phyloP scores from a whole-genome alignment of 2,797 vertebrate species.

The Melanogrammus aeglefinus region DNA sequence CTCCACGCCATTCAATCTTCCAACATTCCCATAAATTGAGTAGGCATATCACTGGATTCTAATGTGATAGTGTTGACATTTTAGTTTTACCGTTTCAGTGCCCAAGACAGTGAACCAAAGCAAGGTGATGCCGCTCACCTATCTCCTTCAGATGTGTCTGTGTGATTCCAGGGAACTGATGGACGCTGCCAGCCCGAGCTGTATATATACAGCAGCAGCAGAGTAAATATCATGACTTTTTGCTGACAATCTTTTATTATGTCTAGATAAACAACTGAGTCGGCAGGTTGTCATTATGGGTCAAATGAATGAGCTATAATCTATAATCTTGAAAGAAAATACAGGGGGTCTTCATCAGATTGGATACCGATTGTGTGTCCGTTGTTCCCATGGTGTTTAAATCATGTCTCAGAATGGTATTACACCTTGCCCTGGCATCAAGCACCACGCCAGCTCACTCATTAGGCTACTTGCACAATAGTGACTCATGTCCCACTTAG shows the following conservation, averaged over 20 bases:
- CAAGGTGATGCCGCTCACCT: slow-evolving; percentile 68
- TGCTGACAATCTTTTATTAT: slow-evolving; percentile 3
- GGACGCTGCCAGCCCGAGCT: slow-evolving; percentile 27
- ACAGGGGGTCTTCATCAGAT: not conserved
- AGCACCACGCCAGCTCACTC: not conserved
- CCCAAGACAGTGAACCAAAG: slow-evolving; percentile 4
- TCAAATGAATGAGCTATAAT: not conserved
- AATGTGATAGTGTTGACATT: not conserved
- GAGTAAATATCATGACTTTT: slow-evolving; percentile 68
- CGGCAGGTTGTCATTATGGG: not conserved
- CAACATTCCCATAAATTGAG: not conserved
- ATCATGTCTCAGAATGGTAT: slow-evolving; percentile 32
- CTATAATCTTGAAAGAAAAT: not conserved
- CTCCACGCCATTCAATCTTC: no score
- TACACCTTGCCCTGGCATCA: slow-evolving; percentile 14
- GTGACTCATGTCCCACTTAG: slow-evolving; percentile 53
- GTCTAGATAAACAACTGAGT: slow-evolving; percentile 12
- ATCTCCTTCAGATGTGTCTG: slow-evolving; percentile 46
- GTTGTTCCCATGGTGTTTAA: not conserved
- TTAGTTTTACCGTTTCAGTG: not conserved
- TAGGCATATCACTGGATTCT: not conserved
- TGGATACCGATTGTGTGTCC: not conserved
- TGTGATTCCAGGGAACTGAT: slow-evolving; percentile 39
- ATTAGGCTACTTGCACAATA: slow-evolving; percentile 47
- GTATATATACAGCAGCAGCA: slow-evolving; percentile 72